These are phyloP conservation scores for Caracal caracal DNA, from an alignment of 2,113 vertebrate genomes.

Conservation along the genomic window DNA sequence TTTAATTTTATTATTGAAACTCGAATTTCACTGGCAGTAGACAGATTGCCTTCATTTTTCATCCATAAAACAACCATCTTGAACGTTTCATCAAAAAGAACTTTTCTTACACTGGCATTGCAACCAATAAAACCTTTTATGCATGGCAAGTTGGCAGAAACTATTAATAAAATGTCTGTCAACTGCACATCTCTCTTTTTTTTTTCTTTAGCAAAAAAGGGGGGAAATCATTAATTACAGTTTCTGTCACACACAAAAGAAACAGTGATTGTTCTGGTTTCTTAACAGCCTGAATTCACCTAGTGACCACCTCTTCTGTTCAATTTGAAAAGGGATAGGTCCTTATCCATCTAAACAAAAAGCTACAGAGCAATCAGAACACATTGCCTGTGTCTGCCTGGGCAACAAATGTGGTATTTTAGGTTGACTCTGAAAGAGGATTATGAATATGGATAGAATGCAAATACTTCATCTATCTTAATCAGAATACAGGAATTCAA, in stretches of 20 bases:
- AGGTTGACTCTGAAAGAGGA: constrained; percentile 86
- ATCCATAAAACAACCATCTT: constrained; percentile 89
- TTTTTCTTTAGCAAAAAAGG: constrained; percentile 90
- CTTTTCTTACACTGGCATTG: constrained; percentile 88
- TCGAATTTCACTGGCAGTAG: constrained; percentile 86
- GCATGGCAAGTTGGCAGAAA: constrained; percentile 91
- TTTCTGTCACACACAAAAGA: constrained; percentile 94
- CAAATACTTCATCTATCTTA: constrained; percentile 90
- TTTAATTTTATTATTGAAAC: constrained; percentile 91
- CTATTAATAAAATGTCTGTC: constrained; percentile 99
- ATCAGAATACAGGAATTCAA: constrained; percentile 89
- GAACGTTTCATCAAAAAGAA: constrained; percentile 88
- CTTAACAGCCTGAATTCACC: constrained; percentile 90
- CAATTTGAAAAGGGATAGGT: constrained; percentile 90
- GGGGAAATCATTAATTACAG: constrained; percentile 97
- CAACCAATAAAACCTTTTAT: constrained; percentile 94
- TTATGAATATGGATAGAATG: constrained; percentile 91
- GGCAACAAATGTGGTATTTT: constrained; percentile 89
- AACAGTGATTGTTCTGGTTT: constrained; percentile 88
- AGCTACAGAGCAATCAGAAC: constrained; percentile 82
- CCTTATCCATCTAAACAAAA: constrained; percentile 86
- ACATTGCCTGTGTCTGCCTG: constrained; percentile 90
- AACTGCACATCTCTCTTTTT: constrained; percentile 86
- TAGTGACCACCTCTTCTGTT: constrained; percentile 92
- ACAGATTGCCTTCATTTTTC: constrained; percentile 95